Percentiles rank a stretch among this genome's conserved stretches.
These are phyloP conservation scores for Leptosomus discolor DNA, from an alignment of 2,113 vertebrate genomes.

Conservation along the genomic window DNA sequence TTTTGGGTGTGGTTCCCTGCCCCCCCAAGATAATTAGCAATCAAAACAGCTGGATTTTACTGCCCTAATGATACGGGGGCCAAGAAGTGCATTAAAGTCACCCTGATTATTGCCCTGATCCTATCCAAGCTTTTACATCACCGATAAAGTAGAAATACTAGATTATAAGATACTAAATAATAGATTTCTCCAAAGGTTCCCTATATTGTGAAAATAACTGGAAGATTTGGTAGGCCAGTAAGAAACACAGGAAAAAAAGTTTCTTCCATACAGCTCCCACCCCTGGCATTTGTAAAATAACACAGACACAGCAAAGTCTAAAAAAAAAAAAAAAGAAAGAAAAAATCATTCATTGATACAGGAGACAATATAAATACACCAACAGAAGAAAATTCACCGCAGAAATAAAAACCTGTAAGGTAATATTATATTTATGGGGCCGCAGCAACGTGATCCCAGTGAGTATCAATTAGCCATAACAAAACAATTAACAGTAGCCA, in stretches of 20 bases:
- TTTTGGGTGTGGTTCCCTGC: background rate
- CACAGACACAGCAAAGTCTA: background rate
- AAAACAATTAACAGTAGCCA: slow-evolving; percentile 68
- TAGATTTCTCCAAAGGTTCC: background rate
- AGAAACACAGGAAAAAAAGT: background rate
- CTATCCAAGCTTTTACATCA: background rate
- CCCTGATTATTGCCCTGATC: background rate
- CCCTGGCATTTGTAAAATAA: background rate
- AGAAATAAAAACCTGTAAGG: slow-evolving; percentile 47
- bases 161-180: background rate
- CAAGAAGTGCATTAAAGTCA: background rate
- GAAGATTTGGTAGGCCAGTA: background rate
- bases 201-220: background rate
- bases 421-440: slow-evolving; percentile 72
- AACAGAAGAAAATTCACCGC: slow-evolving; percentile 17
- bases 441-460: slow-evolving; percentile 8
- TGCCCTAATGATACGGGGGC: background rate
- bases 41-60: background rate
- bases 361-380: slow-evolving; percentile 28
- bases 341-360: background rate
- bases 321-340: background rate
- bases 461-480: slow-evolving; percentile 61
- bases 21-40: background rate
- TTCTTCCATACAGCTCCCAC: background rate
- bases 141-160: background rate